Percentiles rank a stretch among this genome's conserved stretches.
Evolutionary conservation across 2,113 vertebrate genomes (phyloP).

Genomic region (Tonatia bakeri): DNA sequence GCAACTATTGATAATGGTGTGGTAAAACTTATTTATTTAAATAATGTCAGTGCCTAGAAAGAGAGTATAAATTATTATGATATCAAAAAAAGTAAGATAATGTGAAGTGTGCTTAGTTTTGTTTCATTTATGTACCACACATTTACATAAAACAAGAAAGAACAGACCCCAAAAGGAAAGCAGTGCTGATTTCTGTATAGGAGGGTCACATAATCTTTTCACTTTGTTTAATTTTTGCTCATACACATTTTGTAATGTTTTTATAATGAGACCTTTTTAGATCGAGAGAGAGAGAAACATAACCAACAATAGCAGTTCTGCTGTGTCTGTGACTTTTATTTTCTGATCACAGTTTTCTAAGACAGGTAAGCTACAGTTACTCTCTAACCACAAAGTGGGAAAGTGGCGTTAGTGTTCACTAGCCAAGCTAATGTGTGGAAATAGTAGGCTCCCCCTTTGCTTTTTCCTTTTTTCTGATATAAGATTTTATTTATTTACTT

Average conservation of each 20-base stretch:
- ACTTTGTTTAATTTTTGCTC: background rate
- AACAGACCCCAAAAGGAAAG: fast-evolving
- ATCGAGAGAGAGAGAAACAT: background rate
- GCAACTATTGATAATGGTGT: background rate
- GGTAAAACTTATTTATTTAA: background rate
- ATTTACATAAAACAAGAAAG: too few relatives aligned
- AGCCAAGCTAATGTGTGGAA: background rate
- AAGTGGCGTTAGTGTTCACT: background rate
- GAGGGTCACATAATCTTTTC: background rate
- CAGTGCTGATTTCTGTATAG: background rate
- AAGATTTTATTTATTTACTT: too few relatives aligned
- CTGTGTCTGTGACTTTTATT: background rate
- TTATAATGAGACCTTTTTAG: background rate
- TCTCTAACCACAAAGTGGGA: background rate
- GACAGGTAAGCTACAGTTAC: too few relatives aligned
- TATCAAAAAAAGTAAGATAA: background rate
- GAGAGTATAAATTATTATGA: background rate
- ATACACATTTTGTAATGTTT: background rate
- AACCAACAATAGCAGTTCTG: background rate
- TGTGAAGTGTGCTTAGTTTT: background rate
- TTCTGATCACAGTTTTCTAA: background rate
- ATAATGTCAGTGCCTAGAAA: background rate
- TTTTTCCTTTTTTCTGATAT: background rate
- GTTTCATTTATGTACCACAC: background rate
- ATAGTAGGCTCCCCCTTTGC: fast-evolving